These are phyloP conservation scores for Leptogaster cylindrica DNA, from an alignment of 2,888 invertebrate genomes.

Conservation along the genomic window DNA sequence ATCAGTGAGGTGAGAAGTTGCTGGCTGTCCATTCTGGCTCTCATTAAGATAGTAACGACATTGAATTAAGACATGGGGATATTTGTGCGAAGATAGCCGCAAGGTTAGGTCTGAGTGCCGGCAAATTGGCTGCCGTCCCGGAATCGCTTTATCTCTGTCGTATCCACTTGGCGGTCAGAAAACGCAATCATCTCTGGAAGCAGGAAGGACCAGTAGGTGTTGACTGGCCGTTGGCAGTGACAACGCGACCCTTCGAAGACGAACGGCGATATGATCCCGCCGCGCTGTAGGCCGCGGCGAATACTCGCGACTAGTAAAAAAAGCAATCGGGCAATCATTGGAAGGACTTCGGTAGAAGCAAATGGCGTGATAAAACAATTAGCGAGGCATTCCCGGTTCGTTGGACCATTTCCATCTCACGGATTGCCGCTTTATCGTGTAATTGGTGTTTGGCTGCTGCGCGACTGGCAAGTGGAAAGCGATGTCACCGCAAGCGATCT, in stretches of 20 bases:
- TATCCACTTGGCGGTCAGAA: constrained; percentile 42
- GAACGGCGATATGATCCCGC: constrained; percentile 40
- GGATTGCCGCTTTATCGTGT: neutral
- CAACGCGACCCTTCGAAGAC: constrained; percentile 41
- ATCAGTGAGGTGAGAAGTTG: no score
- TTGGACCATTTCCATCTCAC: constrained; percentile 27
- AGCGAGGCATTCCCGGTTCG: constrained; percentile 45
- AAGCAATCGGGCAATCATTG: constrained; percentile 40
- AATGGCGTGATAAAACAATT: constrained; percentile 51
- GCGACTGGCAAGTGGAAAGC: neutral
- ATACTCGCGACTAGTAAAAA: neutral
- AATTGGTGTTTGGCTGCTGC: neutral
- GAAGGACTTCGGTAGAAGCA: constrained; percentile 48
- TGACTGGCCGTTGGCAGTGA: constrained; percentile 39
- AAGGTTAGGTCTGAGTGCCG: constrained; percentile 23
- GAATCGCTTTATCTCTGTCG: constrained; percentile 54
- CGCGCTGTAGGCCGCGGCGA: constrained; percentile 25
- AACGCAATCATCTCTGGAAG: neutral
- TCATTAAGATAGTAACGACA: neutral
- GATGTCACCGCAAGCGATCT: neutral
- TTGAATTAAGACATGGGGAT: constrained; percentile 51
- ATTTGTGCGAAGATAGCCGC: constrained; percentile 49
- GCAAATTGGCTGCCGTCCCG: constrained; percentile 47
- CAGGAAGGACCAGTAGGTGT: constrained; percentile 44
- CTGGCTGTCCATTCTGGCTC: no score